A percentile compares a stretch with the other conserved stretches of the same genome.
Evolutionary conservation across 2,797 vertebrate species (phyloP).

Genomic region (Peromyscus attwateri): DNA sequence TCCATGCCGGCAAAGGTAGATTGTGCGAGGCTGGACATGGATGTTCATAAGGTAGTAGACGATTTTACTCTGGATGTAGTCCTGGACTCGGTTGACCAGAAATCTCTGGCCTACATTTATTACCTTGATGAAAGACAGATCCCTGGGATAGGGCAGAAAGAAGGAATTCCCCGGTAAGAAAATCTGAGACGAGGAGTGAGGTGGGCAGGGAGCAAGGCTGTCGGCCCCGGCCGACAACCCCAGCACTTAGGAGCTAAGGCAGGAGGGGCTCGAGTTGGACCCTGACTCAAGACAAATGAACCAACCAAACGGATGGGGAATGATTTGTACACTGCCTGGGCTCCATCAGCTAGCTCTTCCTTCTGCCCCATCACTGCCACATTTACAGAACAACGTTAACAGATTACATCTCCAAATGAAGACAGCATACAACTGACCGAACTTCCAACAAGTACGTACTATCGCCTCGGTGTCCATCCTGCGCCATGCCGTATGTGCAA

Average conservation of each 20-base stretch:
- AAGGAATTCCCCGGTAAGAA: background rate
- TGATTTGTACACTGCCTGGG: background rate
- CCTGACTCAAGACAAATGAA: background rate
- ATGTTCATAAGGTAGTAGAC: constrained; percentile 99
- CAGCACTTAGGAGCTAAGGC: background rate
- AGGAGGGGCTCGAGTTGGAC: background rate
- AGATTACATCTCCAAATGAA: background rate
- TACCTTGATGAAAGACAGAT: constrained; percentile 97
- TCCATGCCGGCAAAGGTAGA: constrained; percentile 97
- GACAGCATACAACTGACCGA: background rate
- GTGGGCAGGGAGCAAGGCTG: no score
- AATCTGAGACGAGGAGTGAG: background rate
- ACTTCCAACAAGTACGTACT: background rate
- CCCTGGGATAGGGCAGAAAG: constrained; percentile 87
- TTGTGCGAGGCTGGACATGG: constrained; percentile 96
- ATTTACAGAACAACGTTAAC: background rate
- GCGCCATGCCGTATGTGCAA: background rate
- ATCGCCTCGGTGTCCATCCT: background rate
- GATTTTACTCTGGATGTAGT: constrained; percentile 99
- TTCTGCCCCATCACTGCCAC: background rate
- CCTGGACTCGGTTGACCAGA: constrained; percentile 96
- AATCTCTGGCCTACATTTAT: constrained; percentile 98
- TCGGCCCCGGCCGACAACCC: background rate
- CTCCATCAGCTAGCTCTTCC: background rate
- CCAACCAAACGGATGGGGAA: background rate